These are phyloP conservation scores for Parascotia fuliginaria DNA, from an alignment of 2,888 invertebrate genomes.

Conservation along the genomic window DNA sequence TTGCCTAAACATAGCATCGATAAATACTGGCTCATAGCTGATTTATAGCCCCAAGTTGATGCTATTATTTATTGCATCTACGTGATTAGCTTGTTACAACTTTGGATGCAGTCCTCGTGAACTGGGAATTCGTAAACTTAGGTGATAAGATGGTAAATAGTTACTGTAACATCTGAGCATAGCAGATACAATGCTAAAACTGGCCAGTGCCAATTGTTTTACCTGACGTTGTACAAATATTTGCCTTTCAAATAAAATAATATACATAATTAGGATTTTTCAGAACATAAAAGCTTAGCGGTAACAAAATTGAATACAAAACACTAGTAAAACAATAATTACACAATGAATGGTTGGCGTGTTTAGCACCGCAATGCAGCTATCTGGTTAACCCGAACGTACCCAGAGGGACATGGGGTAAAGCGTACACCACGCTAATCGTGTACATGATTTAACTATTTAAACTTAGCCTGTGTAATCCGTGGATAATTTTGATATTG, in stretches of 20 bases:
- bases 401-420: conserved; percentile 38
- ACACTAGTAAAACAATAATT: conserved; percentile 22
- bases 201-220: too few species aligned
- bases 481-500: background rate
- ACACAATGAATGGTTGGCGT: conserved; percentile 29
- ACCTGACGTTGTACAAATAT: too few species aligned
- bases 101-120: conserved; percentile 5
- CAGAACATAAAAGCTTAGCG: too few species aligned
- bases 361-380: conserved; percentile 45
- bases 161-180: too few species aligned
- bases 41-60: conserved; percentile 48
- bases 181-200: too few species aligned
- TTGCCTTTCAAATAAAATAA: too few species aligned
- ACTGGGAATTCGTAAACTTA: too few species aligned
- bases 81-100: conserved; percentile 34
- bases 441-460: conserved; percentile 28
- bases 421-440: conserved; percentile 28
- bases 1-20: conserved; percentile 43
- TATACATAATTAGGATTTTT: too few species aligned
- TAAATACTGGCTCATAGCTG: conserved; percentile 34
- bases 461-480: conserved; percentile 5
- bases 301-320: background rate
- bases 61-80: conserved; percentile 41
- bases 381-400: conserved; percentile 26
- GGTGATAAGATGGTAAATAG: too few species aligned